Conservation (phyloP, 2,888 invertebrate genomes). For the Marasmarcha lunaedactyla region DNA sequence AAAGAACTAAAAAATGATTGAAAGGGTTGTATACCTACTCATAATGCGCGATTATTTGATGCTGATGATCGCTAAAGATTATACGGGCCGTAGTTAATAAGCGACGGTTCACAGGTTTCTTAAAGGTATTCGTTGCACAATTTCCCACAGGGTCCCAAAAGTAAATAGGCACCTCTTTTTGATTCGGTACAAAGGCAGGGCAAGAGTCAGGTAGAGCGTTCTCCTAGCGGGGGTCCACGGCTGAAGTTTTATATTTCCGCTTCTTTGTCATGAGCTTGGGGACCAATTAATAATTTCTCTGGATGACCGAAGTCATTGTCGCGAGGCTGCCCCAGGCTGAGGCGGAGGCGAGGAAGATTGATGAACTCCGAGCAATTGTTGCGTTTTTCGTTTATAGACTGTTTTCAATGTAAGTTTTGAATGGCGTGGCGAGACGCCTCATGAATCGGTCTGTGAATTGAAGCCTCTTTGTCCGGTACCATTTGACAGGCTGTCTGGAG, state of each 20-base stretch:
- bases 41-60: conserved; percentile 29
- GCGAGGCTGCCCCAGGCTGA: conserved; percentile 34
- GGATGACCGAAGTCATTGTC: conserved; percentile 65
- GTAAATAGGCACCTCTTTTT: conserved; percentile 60
- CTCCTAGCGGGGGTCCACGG: conserved; percentile 54
- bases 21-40: conserved; percentile 34
- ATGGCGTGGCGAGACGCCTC: conserved; percentile 28
- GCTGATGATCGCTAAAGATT: conserved; percentile 27
- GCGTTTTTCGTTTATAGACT: conserved; percentile 57
- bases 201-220: conserved; percentile 68
- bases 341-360: conserved; percentile 56
- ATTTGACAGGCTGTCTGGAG: conserved; percentile 7
- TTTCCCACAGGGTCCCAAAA: conserved; percentile 62
- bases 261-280: conserved; percentile 55
- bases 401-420: conserved; percentile 38
- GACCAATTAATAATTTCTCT: conserved; percentile 67
- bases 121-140: conserved; percentile 50
- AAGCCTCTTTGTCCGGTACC: conserved; percentile 12
- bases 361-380: conserved; percentile 63
- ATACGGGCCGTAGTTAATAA: conserved; percentile 29
- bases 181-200: conserved; percentile 57
- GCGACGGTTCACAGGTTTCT: conserved; percentile 30
- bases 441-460: conserved; percentile 15
- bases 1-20: conserved; percentile 21
- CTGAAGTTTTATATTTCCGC: conserved; percentile 69